Evolutionary conservation across 1,140 invertebrate genomes (phyloP), one percentile per base, ranked within the genome.

Genomic region (Phymastichus coffea): DNA sequence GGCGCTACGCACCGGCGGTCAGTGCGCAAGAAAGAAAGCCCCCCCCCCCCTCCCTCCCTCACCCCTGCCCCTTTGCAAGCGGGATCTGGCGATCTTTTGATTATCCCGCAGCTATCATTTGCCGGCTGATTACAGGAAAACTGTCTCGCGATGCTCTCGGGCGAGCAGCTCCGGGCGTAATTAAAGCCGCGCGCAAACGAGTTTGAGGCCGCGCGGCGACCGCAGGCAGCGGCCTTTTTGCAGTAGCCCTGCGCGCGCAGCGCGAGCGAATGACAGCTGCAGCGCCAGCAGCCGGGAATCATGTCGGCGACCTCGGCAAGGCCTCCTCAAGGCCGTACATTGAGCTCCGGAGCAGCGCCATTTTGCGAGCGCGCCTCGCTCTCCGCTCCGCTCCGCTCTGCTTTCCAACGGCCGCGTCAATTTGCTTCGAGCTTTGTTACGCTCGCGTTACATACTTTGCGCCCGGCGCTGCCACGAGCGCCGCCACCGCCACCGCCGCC

Each of bases 301-400:
- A 75, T 74, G 78, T 78, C 76, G 72, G 72, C 67, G 76, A 80
- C 74, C 77, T 74, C 68, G 52, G 70, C 76, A 77, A 77, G 76
- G 77, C 67, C 76, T 69, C 71, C 55, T 72, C 75, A 80, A 80
- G 78, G 78, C 71, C 77, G 76, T 77, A 72, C 76, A 69, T 77
- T 78, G 74, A 78, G 77, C 72, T 68, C 67, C n/a, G n/a, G 62
- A 67, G 57, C 41, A 28, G 33, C n/a, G n/a, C 12, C 6, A 33
- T 12, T 33, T 33, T 33, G 28, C 28, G 6, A 33, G n/a, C n/a
- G n/a, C n/a, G n/a, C n/a, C 28, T 33, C 28, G 6, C 28, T 6
- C 28, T 33, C 6, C 28, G 28, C 12, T 6, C 28, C 12, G 28
- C 28, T 6, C 28, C 12, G 28, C 28, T 6, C 28, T 33, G 28